A percentile compares a stretch with the other conserved stretches of the same genome.
Evolutionary conservation across 2,797 vertebrate species (phyloP).

Genomic region (Xyrichtys novacula): DNA sequence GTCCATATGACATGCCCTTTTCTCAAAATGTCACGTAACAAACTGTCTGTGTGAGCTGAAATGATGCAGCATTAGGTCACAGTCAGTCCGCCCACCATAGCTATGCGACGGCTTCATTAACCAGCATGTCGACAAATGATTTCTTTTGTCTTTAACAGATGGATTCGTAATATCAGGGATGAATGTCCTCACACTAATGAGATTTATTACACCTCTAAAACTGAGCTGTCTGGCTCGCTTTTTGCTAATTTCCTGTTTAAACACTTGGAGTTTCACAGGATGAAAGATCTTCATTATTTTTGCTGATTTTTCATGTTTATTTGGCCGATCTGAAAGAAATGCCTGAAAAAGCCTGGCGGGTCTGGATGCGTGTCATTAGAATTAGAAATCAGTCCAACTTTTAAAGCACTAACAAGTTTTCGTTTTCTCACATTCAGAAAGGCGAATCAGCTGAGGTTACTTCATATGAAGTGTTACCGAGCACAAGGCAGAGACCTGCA

Average conservation of each 20-base stretch:
- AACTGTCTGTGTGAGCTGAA: too few species aligned
- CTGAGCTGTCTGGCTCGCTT: conserved; percentile 23
- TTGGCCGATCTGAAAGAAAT: conserved; percentile 13
- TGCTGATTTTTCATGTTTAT: conserved; percentile 45
- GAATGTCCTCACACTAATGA: conserved; percentile 44
- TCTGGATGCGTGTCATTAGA: conserved; percentile 58
- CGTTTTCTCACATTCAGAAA: conserved; percentile 46
- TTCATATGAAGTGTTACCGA: conserved; percentile 50
- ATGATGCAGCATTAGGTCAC: too few species aligned
- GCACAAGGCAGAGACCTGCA: conserved; percentile 38
- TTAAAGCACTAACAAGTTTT: conserved; percentile 35
- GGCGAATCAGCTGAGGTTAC: conserved; percentile 54
- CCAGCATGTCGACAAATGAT: not conserved
- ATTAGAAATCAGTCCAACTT: conserved; percentile 41
- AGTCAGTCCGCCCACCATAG: too few species aligned
- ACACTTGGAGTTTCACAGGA: conserved; percentile 39
- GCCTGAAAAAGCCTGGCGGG: conserved; percentile 28
- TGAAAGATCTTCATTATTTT: conserved; percentile 44
- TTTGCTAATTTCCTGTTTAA: conserved; percentile 42
- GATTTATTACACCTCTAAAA: conserved; percentile 41
- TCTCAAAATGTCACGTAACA: too few species aligned
- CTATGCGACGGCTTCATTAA: not conserved
- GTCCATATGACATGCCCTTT: too few species aligned
- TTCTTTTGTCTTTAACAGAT: conserved; percentile 20
- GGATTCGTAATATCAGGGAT: conserved; percentile 32